Conservation (phyloP, 2,797 vertebrate genomes). For the Glossophaga mutica region DNA sequence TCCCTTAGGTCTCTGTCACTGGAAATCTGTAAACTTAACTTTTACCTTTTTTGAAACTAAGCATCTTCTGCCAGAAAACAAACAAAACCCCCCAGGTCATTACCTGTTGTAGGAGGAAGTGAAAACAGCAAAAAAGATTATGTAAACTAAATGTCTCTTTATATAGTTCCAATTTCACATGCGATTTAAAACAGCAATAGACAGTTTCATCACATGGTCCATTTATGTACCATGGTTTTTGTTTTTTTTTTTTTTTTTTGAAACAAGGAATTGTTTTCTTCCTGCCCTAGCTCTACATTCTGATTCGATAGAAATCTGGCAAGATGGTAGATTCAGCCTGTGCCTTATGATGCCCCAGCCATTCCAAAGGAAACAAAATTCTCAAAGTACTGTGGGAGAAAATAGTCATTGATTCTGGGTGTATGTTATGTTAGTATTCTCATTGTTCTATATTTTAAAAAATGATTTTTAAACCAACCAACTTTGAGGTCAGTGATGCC, state of each 20-base stretch:
- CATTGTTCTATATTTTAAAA: neutral
- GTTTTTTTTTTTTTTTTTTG: too few species aligned
- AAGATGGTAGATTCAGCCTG: neutral
- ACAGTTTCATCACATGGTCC: neutral
- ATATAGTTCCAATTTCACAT: neutral
- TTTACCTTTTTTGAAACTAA: neutral
- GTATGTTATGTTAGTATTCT: neutral
- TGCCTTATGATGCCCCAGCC: neutral
- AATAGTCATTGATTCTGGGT: neutral
- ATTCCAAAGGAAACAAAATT: neutral
- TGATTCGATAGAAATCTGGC: conserved; percentile 3
- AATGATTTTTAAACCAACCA: neutral
- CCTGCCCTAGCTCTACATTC: neutral
- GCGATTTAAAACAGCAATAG: neutral
- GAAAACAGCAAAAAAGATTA: neutral
- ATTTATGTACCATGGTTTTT: neutral
- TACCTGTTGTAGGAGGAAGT: conserved; percentile 36
- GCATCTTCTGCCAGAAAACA: neutral
- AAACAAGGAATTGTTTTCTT: neutral
- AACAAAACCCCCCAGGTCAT: neutral
- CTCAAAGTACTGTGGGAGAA: neutral
- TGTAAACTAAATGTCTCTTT: neutral
- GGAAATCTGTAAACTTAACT: neutral
- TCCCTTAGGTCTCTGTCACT: neutral
- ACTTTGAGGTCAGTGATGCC: neutral